phyloP scores from a whole-genome alignment of 2,797 vertebrate genomes.

The Podarcis lilfordi region DNA sequence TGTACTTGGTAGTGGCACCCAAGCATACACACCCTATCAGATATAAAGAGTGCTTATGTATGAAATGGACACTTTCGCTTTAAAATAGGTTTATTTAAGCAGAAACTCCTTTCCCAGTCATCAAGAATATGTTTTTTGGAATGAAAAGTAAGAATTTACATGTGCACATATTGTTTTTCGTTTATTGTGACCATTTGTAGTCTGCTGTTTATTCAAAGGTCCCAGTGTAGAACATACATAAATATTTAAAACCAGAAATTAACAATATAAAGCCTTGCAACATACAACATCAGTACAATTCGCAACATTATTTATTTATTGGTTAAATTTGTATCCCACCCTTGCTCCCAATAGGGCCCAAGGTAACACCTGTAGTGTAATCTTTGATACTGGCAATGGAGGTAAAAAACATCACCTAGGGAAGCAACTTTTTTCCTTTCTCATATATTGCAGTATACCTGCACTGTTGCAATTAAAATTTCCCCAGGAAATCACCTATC shows the following conservation, averaged over 20 bases:
- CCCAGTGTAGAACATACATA: too few species aligned
- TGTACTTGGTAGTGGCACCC: neutral
- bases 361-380: neutral
- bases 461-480: neutral
- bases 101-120: too few species aligned
- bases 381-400: neutral
- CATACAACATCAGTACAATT: too few species aligned
- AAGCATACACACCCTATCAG: neutral
- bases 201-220: too few species aligned
- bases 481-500: neutral
- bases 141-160: neutral
- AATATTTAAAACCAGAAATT: too few species aligned
- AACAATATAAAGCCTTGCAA: too few species aligned
- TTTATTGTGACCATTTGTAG: neutral
- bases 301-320: too few species aligned
- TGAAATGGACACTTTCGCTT: neutral
- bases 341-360: too few species aligned
- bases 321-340: neutral
- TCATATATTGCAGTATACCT: neutral
- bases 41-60: neutral
- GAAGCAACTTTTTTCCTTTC: neutral
- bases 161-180: neutral
- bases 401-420: neutral
- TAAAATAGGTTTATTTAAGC: neutral
- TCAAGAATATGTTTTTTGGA: neutral